Evolutionary conservation across 1,140 invertebrate species (phyloP), one percentile per base, ranked within the genome.

Genomic region (Drosophila eugracilis): DNA sequence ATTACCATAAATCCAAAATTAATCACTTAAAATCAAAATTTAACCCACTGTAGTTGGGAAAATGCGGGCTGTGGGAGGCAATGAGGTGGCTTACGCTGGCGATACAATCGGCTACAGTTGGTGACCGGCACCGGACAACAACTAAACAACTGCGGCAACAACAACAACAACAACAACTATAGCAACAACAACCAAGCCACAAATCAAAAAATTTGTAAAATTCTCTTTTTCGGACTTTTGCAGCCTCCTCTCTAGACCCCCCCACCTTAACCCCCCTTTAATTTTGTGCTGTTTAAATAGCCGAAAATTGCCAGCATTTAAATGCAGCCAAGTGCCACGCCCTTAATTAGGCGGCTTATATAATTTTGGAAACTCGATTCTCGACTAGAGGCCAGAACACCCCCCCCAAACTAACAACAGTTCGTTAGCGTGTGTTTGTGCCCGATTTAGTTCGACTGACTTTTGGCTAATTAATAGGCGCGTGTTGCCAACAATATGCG

Each of bases 391-490:
- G 17, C 7, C 7, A 7, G 30, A 14, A 30, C 4, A 3, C 10
- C 3, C 10, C 10, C 3, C 4, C 30, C 30, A 37, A 15, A 4
- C 10, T 14, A 1, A 1, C 5, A 24, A 21, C 26, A 47, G 55
- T 45, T 59, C 44, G 70, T 74, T 74, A 52, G 63, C n/a, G 15
- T 15, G 26, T 66, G 37, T 32, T 42, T 39, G 42, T 45, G 39
- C 34, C 37, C 47, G 41, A 65, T 41, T 39, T 67, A 65, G 59
- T 55, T 44, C 26, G 28, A 67, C 28, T 63, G 67, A 50, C 72
- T 75, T 75, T 55, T 65, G 69, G 58, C 72, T 75, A 75, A 75
- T 75, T 75, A 75, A 75, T 75, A 75, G 72, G 72, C 72, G 71
- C 72, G 59, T 75, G 70, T 73, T 59, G 22, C 58, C 48, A 63